Base-by-base conservation (phyloP, 2,113 vertebrate genomes). In the Xyrauchen texanus region DNA sequence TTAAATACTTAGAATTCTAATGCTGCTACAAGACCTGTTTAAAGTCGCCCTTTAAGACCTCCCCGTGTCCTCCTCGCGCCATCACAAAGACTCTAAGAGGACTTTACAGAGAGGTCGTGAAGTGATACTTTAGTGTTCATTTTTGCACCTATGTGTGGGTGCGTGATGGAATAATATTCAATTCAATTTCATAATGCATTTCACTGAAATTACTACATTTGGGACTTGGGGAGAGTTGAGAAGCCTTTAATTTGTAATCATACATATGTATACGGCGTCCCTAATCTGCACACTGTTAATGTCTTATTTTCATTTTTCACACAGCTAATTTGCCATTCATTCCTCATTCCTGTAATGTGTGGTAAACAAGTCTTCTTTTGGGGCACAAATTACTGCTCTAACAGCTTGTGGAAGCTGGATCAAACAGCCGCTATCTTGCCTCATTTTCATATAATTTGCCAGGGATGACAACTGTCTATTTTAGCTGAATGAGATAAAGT, bases 1-100 rank as follows among this genome's bases (percentile, higher is more conserved):
- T 88, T 86, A 88, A 88, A 86, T 88, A 85, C 85, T 86, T 82
- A 79, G 86, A 86, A 88, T 86, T 86, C 83, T 88, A 86, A 88
- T 88, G 82, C 83, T 60, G 75, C 78, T 79, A 84, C 82, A 81
- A 81, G 81, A 81, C 68, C 76, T 68, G 71, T 81, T 81, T 82
- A 85, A 76, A 85, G 82, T 84, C 75, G 68, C 84, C 78, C 81
- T 85, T 78, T 83, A 68, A 61, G 55, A 76, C 74, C 74, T 65
- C 42, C 5, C 63, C 66, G 44, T 64, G 70, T 73, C 79, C 73
- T 74, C 53, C 78, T 52, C 45, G 5, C 12, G 15, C 57, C 49
- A 12, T 6, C 74, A 67, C 79, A 79, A 79, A 84, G 80, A 72
- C 61, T 47, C 64, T 11, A 42, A 57, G 70, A 84, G 60, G 76